These are phyloP conservation scores for Arizona elegans DNA, from an alignment of 2,113 vertebrate genomes.

Conservation along the genomic window DNA sequence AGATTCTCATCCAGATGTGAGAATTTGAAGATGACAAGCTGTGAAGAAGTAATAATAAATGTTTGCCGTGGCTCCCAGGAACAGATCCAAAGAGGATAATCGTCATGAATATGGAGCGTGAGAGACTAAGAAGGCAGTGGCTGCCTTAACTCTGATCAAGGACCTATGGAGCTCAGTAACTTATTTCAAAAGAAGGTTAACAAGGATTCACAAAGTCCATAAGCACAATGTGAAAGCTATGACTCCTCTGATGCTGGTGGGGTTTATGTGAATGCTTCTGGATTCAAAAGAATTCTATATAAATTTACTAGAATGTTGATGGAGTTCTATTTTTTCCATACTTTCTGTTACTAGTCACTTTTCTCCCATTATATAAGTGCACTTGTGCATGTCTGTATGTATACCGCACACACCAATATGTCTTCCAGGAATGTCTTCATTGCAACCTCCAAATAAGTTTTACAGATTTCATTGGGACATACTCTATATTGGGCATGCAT, in stretches of 20 bases:
- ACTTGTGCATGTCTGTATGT: not conserved
- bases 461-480: not conserved
- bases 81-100: not conserved
- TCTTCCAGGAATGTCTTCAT: not conserved
- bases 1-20: not conserved
- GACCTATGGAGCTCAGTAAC: not conserved
- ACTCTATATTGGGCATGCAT: not conserved
- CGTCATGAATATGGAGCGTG: not conserved
- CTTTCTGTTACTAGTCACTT: not conserved
- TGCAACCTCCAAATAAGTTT: not conserved
- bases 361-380: not conserved
- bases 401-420: not conserved
- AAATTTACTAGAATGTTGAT: not conserved
- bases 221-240: not conserved
- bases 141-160: not conserved
- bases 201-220: not conserved
- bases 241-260: not conserved
- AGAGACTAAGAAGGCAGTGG: not conserved
- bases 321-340: not conserved
- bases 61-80: not conserved
- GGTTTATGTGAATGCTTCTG: not conserved
- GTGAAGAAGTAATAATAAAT: not conserved
- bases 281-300: not conserved
- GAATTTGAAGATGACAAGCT: not conserved
- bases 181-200: not conserved